These are phyloP conservation scores for Ctenosaura bakeri DNA, from an alignment of 2,797 vertebrate species.

Conservation along the genomic window DNA sequence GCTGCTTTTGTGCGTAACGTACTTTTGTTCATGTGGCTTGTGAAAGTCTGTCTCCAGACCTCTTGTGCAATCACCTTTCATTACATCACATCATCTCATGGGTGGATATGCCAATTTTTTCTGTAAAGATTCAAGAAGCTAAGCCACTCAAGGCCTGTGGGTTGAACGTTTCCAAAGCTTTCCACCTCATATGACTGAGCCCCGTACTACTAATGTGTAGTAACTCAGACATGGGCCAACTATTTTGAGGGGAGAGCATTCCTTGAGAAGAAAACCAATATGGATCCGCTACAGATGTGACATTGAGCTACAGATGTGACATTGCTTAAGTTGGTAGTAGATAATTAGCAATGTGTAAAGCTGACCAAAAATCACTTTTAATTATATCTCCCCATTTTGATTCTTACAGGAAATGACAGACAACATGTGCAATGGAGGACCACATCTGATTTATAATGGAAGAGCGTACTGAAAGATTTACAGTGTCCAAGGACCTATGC, in stretches of 20 bases:
- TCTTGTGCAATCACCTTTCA: slow-evolving; percentile 50
- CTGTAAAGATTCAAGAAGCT: slow-evolving; percentile 53
- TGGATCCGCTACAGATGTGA: slow-evolving; percentile 29
- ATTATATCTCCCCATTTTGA: slow-evolving; percentile 70
- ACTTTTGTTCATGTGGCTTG: slow-evolving; percentile 42
- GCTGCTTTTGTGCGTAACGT: slow-evolving; percentile 41
- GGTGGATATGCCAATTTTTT: background rate
- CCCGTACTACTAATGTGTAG: background rate
- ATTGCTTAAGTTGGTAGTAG: slow-evolving; percentile 39
- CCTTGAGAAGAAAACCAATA: background rate
- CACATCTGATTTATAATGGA: slow-evolving; percentile 93
- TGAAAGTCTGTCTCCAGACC: slow-evolving; percentile 31
- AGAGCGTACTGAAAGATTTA: slow-evolving; percentile 79
- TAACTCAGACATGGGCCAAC: background rate
- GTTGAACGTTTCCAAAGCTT: background rate
- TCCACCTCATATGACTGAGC: background rate
- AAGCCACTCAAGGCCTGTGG: background rate
- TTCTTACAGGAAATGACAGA: slow-evolving; percentile 92
- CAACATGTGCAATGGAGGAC: slow-evolving; percentile 92
- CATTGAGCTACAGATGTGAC: slow-evolving; percentile 28
- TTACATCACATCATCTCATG: slow-evolving; percentile 25
- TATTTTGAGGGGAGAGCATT: background rate
- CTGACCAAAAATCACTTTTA: slow-evolving; percentile 13
- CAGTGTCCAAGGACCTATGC: slow-evolving; percentile 58
- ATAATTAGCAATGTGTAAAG: slow-evolving; percentile 51